Evolutionary conservation across 2,113 vertebrate genomes (phyloP), one percentile per base, ranked within the genome.

Genomic region (Callorhinus ursinus): DNA sequence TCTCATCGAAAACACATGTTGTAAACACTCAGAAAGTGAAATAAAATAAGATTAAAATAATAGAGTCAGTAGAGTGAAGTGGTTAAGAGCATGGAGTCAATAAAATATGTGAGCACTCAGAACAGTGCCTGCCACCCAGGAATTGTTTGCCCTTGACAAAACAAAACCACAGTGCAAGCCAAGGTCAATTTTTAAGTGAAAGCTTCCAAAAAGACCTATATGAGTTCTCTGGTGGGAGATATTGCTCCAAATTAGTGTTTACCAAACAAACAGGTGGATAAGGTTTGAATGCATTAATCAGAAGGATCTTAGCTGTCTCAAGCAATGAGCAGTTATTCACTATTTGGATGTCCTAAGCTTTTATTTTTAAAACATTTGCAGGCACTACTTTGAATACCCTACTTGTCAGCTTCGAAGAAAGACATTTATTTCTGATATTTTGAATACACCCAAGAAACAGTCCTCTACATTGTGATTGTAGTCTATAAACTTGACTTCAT

Each of bases 401-500:
- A 63, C 31, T 84, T 93, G 71, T 96, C 80, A 74, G 65, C 46
- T 90, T 93, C 61, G 49, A 74, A 97, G 61, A 97, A 90, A 97
- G 80, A 51, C 84, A 28, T 81, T 71, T 79, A 5, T 95, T 94
- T 93, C 87, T 39, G 36, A 74, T 92, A 55, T 88, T 97, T 95
- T 85, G 53, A 95, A 93, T 92, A 59, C 26, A 85, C 12, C 81
- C 89, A 89, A 91, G 71, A 94, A 97, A 85, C 21, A 80, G 24
- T 93, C 33, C 77, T 94, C n/a, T 72, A 69, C 49, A 51, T 63
- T 93, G 59, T 69, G 61, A 94, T 82, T 65, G 51, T 77, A 57
- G 46, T 88, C 88, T 77, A 81, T 90, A 95, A 97, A 97, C 96
- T 96, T 97, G 92, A 96, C 94, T 96, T 93, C 67, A 49, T 33